Base-by-base conservation (phyloP, 1,140 invertebrate species). In the Drosophila neocordata region DNA sequence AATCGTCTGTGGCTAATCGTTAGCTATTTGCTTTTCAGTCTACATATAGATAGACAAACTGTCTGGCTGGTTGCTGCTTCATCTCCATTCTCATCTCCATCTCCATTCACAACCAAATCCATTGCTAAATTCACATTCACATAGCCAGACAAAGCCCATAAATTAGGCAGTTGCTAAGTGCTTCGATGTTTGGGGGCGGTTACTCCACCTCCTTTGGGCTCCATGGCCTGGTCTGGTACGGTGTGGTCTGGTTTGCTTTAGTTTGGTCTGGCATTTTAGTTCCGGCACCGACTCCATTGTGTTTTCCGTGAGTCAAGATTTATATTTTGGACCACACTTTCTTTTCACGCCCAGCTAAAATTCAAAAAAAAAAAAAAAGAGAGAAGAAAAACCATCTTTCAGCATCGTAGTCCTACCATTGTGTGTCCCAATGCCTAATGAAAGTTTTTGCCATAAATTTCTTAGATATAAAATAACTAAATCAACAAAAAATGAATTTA, bases 1-100 rank as follows among this genome's bases (percentile, higher is more conserved):
- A 88, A 88, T 85, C 74, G 83, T 82, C 82, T 82, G 82, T 87
- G 78, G 66, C 82, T 85, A 85, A 85, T 85, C 82, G 84, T 56
- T 62, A 56, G 75, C 71, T 82, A 88, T 88, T 87, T 88, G 70
- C 75, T 66, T 71, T 57, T 18, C 41, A 18, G 41, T n/a, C 63
- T 62, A 34, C 24, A 59, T 65, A 41, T 71, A 58, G 62, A 67
- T 59, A 55, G 52, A 38, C 59, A 22, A 58, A 34, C 56, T 38
- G 58, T 77, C 65, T 81, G 58, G 63, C 15, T 76, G 38, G 34
- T 31, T 65, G 27, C 65, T 22, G 69, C 60, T 66, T n/a, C 27
- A 71, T 69, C 35, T 22, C 18, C 20, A 65, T 13, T 51, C 59
- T 52, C 35, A 67, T 73, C 60, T 66, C 15, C 27, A 71, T 69